Evolutionary conservation across 1,140 invertebrate species (phyloP).

Genomic region (Rhyacophila brunnea): DNA sequence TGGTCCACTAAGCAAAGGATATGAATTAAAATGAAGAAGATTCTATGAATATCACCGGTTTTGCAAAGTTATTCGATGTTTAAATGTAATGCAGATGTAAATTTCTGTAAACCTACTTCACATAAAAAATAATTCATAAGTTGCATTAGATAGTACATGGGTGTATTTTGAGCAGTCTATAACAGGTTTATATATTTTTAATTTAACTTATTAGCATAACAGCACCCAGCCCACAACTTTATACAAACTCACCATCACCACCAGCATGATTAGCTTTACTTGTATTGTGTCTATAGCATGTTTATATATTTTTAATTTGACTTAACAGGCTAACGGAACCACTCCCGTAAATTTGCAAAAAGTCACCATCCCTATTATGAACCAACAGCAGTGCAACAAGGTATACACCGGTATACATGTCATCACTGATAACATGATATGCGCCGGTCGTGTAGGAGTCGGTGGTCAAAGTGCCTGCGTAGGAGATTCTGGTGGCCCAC

Average conservation of each 20-base stretch:
- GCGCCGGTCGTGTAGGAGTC: conserved; percentile 3
- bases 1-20: too few relatives aligned
- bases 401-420: conserved; percentile 1
- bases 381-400: neutral
- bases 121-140: neutral
- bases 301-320: too few relatives aligned
- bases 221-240: too few relatives aligned
- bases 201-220: too few relatives aligned
- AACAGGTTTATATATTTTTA: neutral
- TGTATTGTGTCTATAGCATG: too few relatives aligned
- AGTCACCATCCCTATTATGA: conserved; percentile 14
- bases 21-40: too few relatives aligned
- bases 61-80: neutral
- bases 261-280: too few relatives aligned
- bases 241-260: too few relatives aligned
- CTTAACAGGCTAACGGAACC: neutral
- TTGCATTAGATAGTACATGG: too few relatives aligned
- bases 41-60: neutral
- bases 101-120: neutral
- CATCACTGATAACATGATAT: conserved; percentile 26
- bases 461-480: conserved; percentile 7
- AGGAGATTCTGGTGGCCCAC: conserved; percentile 33
- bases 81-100: too few relatives aligned
- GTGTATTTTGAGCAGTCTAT: neutral
- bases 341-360: conserved; percentile 16